Conservation (phyloP, 1,140 invertebrate species). For the Platorchestia sp. region DNA sequence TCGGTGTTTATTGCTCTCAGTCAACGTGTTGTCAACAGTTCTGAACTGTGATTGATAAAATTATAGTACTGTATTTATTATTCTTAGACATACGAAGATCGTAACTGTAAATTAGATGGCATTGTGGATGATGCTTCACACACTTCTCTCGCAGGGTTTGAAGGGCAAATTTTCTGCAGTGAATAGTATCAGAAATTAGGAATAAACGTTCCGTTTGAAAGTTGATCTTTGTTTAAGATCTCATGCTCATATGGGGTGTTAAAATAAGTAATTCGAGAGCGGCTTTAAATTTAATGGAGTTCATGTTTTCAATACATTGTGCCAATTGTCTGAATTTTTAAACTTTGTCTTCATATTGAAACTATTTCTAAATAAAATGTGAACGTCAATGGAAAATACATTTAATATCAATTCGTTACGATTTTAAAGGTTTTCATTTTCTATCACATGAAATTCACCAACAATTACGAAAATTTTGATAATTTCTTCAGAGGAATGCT, state of each 20-base stretch:
- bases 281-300: neutral
- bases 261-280: neutral
- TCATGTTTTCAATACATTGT: neutral
- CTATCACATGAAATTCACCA: too few species aligned
- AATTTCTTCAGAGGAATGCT: too few species aligned
- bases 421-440: too few species aligned
- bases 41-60: constrained; percentile 37
- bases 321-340: neutral
- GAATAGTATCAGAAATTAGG: neutral
- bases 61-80: neutral
- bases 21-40: constrained; percentile 41
- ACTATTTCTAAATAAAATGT: neutral
- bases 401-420: neutral
- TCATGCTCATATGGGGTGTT: neutral
- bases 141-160: neutral
- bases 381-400: neutral
- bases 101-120: neutral
- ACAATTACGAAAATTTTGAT: too few species aligned
- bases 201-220: neutral
- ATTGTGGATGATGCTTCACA: neutral
- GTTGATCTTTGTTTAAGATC: neutral
- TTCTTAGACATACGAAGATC: neutral
- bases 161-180: neutral
- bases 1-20: constrained; percentile 40
- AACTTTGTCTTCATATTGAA: neutral